These are phyloP conservation scores for Mus spicilegus DNA, from an alignment of 2,113 vertebrate genomes.

Conservation along the genomic window DNA sequence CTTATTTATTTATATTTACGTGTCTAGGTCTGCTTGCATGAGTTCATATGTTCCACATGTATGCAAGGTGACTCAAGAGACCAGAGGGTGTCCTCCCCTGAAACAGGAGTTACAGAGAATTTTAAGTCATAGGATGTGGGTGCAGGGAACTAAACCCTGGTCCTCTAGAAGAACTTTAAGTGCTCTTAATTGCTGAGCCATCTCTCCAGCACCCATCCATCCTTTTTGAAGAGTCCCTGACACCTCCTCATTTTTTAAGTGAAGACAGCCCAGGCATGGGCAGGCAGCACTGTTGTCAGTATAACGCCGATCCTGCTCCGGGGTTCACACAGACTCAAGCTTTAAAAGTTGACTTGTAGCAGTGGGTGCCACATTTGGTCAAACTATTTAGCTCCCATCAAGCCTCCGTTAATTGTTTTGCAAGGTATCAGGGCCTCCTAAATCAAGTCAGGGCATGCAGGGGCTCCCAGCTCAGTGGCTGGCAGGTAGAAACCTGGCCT, in stretches of 20 bases:
- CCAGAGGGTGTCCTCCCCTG: too few relatives aligned
- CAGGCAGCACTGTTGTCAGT: background rate
- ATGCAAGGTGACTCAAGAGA: too few relatives aligned
- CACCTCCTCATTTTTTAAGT: background rate
- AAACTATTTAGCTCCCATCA: background rate
- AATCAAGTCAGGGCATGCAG: background rate
- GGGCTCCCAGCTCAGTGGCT: background rate
- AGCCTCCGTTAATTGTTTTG: background rate
- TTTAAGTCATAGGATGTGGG: too few relatives aligned
- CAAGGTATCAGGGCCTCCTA: background rate
- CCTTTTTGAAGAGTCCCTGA: background rate
- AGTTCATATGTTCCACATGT: too few relatives aligned
- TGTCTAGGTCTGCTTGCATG: too few relatives aligned
- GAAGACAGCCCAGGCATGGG: background rate
- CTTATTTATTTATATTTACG: too few relatives aligned
- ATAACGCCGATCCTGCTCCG: background rate
- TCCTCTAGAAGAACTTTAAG: too few relatives aligned
- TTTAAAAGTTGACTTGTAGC: conserved; percentile 19
- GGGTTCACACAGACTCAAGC: background rate
- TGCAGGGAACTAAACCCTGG: too few relatives aligned
- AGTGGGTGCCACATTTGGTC: background rate
- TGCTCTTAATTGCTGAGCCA: too few relatives aligned
- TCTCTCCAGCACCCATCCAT: too few relatives aligned
- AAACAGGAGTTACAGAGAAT: too few relatives aligned
- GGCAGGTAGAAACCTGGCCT: background rate